These are phyloP conservation scores for Phymatocera aterrima DNA, from an alignment of 2,888 invertebrate species.

Conservation along the genomic window DNA sequence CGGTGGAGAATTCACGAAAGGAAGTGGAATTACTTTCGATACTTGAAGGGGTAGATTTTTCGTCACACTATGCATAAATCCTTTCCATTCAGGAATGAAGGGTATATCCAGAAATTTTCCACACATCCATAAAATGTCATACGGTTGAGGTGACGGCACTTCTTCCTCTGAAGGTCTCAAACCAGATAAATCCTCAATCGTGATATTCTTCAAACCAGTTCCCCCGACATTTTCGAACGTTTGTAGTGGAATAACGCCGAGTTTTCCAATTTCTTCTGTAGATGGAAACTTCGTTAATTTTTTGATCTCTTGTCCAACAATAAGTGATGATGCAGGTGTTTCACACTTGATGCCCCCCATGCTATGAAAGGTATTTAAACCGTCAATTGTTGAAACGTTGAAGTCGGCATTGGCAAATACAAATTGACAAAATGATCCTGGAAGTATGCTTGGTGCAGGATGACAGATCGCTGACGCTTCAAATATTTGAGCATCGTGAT, in stretches of 20 bases:
- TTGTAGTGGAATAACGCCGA: conserved; percentile 37
- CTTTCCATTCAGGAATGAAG: conserved; percentile 52
- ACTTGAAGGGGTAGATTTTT: too few relatives aligned
- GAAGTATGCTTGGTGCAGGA: not conserved
- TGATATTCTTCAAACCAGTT: conserved; percentile 45
- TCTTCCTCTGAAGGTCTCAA: conserved; percentile 24
- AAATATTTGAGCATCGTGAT: not conserved
- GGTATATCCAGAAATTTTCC: conserved; percentile 42
- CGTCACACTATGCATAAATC: conserved; percentile 54
- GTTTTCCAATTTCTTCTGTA: too few relatives aligned
- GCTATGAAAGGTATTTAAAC: conserved; percentile 32
- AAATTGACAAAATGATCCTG: not conserved
- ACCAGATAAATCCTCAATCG: conserved; percentile 24
- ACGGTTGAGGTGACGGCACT: not conserved
- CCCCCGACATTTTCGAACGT: conserved; percentile 37
- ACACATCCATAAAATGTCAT: conserved; percentile 47
- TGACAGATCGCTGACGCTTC: not conserved
- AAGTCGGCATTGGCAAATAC: conserved; percentile 43
- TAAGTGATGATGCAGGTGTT: conserved; percentile 6
- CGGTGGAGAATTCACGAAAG: too few relatives aligned
- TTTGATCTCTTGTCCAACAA: not conserved
- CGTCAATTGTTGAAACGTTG: conserved; percentile 36
- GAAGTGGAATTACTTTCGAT: conserved; percentile 49
- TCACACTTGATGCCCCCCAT: conserved; percentile 30
- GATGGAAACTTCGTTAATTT: conserved; percentile 1